phyloP scores from a whole-genome alignment of 2,113 vertebrate genomes.

The Silurus glanis region DNA sequence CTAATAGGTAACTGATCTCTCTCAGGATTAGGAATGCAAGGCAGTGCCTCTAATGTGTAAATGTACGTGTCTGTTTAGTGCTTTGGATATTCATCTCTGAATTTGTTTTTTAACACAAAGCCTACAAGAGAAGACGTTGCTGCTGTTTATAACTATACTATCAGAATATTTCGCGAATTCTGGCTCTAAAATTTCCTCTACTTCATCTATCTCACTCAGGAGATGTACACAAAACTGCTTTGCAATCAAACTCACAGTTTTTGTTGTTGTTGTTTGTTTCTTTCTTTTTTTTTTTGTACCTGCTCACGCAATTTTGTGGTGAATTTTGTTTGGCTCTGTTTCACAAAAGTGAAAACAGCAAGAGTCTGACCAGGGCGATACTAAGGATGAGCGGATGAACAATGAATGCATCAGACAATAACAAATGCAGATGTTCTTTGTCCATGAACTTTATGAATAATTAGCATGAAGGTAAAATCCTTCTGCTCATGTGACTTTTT shows the following conservation, averaged over 20 bases:
- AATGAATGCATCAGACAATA: not conserved
- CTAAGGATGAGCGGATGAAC: not conserved
- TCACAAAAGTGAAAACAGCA: not conserved
- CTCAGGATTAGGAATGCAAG: not conserved
- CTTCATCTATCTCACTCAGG: not conserved
- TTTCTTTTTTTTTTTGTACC: not conserved
- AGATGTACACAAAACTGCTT: not conserved
- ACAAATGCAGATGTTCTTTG: not conserved
- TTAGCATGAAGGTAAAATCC: not conserved
- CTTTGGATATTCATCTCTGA: not conserved
- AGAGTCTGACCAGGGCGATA: not conserved
- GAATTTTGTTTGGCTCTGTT: not conserved
- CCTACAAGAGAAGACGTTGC: no score
- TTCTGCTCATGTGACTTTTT: not conserved
- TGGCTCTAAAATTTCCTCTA: not conserved
- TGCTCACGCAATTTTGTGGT: not conserved
- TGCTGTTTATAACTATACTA: not conserved
- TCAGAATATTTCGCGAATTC: not conserved
- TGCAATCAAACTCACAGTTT: not conserved
- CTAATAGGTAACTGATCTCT: not conserved
- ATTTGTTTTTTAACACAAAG: not conserved
- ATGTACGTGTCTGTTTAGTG: not conserved
- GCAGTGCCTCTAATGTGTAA: not conserved
- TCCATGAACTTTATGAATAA: not conserved
- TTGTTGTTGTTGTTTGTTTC: not conserved